A percentile compares a stretch with the other conserved stretches of the same genome.
These are phyloP conservation scores for Protosalanx chinensis DNA, from an alignment of 2,797 vertebrate species.

Conservation along the genomic window DNA sequence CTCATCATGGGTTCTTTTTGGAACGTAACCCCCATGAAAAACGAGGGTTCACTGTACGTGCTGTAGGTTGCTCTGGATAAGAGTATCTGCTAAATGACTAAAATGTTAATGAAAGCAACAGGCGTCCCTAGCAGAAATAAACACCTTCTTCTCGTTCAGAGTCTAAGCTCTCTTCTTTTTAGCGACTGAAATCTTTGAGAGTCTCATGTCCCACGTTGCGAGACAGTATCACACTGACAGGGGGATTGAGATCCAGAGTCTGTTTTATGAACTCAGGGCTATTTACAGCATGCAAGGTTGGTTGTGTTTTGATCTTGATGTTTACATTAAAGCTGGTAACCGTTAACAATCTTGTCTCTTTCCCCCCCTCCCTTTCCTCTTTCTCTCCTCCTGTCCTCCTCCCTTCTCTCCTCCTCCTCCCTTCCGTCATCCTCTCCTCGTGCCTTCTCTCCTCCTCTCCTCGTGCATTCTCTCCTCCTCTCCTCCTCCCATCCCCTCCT, in stretches of 20 bases:
- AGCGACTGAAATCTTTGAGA: slow-evolving; percentile 9
- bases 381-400: not conserved
- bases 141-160: slow-evolving; percentile 34
- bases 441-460: not conserved
- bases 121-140: slow-evolving; percentile 14
- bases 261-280: too few relatives aligned
- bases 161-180: not conserved
- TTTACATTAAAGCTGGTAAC: slow-evolving; percentile 7
- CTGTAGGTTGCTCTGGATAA: too few relatives aligned
- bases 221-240: too few relatives aligned
- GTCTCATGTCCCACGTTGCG: too few relatives aligned
- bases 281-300: not conserved
- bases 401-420: not conserved
- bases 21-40: too few relatives aligned
- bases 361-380: not conserved
- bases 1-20: too few relatives aligned
- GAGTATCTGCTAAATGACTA: too few relatives aligned
- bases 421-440: too few relatives aligned
- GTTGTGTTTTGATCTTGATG: not conserved
- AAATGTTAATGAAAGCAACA: not conserved
- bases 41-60: too few relatives aligned
- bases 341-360: not conserved
- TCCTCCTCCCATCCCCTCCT: too few relatives aligned
- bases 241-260: too few relatives aligned
- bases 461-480: too few relatives aligned